These are phyloP conservation scores for Protonemura montana DNA, from an alignment of 2,888 invertebrate species.

Conservation along the genomic window DNA sequence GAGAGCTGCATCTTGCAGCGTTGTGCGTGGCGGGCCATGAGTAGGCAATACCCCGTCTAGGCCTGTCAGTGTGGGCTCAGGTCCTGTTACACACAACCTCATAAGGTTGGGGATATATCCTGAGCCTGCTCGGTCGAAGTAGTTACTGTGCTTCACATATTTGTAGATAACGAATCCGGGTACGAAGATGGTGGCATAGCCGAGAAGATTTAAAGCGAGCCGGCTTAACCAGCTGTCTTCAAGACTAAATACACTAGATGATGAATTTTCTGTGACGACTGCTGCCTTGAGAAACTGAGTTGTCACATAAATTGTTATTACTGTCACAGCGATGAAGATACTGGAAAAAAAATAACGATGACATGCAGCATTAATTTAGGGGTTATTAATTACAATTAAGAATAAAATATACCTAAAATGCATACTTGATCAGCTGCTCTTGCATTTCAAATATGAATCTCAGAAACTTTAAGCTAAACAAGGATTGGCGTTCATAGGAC, in stretches of 20 bases:
- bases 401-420: neutral
- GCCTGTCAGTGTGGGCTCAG: conserved; percentile 51
- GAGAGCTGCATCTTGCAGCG: conserved; percentile 67
- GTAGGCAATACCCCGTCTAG: conserved; percentile 45
- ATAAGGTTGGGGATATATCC: conserved; percentile 60
- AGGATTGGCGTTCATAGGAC: neutral
- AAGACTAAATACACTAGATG: conserved; percentile 56
- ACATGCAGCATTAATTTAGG: neutral
- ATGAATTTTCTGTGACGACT: conserved; percentile 50
- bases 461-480: neutral
- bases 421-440: neutral
- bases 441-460: neutral
- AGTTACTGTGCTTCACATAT: conserved; percentile 79
- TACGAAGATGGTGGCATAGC: conserved; percentile 87
- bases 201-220: conserved; percentile 80
- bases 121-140: conserved; percentile 71
- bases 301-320: conserved; percentile 60
- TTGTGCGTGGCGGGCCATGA: conserved; percentile 59
- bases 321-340: conserved; percentile 59
- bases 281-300: conserved; percentile 59
- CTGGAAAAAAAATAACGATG: conserved; percentile 53
- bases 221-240: conserved; percentile 79
- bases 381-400: neutral
- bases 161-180: conserved; percentile 85
- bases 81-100: conserved; percentile 64